Evolutionary conservation across 2,888 invertebrate species (phyloP).

Genomic region (Bombylius major): DNA sequence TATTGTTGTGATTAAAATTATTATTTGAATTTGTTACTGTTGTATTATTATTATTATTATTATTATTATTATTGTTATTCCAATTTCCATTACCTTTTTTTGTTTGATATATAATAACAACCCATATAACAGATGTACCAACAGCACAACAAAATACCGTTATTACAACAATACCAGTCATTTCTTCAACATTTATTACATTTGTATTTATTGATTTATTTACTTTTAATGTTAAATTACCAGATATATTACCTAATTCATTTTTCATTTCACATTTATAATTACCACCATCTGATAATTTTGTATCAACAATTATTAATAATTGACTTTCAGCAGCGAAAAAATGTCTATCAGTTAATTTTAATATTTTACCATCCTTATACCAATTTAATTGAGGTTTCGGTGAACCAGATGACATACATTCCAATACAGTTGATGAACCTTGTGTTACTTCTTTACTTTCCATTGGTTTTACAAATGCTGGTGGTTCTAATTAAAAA

Average conservation of each 20-base stretch:
- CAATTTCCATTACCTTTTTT: conserved; percentile 42
- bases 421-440: conserved; percentile 75
- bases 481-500: conserved; percentile 80
- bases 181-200: conserved; percentile 52
- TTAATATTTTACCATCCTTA: conserved; percentile 65
- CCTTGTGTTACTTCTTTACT: conserved; percentile 72
- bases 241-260: conserved; percentile 62
- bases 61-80: not conserved
- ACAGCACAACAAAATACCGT: conserved; percentile 84
- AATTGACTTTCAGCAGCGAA: conserved; percentile 80
- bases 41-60: not conserved
- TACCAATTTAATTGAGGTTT: conserved; percentile 72
- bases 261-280: conserved; percentile 89
- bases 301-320: conserved; percentile 72
- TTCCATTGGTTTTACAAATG: conserved; percentile 74
- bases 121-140: conserved; percentile 84
- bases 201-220: conserved; percentile 26
- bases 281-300: conserved; percentile 63
- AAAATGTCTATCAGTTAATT: conserved; percentile 67
- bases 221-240: conserved; percentile 53
- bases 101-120: conserved; percentile 79
- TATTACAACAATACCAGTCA: conserved; percentile 77
- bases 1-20: not conserved
- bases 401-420: conserved; percentile 75
- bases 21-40: no score